Conservation (phyloP, 1,140 invertebrate species). For the Arion vulgaris region DNA sequence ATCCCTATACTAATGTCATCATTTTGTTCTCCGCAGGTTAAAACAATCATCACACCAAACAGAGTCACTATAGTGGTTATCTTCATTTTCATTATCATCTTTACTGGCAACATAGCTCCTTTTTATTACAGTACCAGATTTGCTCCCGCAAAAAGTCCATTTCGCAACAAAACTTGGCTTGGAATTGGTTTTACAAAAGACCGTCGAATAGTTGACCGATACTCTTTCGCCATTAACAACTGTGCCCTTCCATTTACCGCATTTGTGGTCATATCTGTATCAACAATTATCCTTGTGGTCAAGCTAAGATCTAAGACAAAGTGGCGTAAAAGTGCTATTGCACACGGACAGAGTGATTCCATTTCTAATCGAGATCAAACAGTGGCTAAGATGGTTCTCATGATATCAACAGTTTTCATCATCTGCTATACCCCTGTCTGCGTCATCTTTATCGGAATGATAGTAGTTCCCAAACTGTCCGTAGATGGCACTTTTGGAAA, state of each 20-base stretch:
- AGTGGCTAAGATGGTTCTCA: constrained; percentile 15
- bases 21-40: not conserved
- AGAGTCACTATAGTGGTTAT: not conserved
- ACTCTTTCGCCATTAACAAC: constrained; percentile 14
- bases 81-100: not conserved
- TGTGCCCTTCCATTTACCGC: not conserved
- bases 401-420: constrained; percentile 5
- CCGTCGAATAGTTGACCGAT: not conserved
- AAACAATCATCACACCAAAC: not conserved
- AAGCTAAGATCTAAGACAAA: not conserved
- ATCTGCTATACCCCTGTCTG: constrained; percentile 23
- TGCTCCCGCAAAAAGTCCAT: not conserved
- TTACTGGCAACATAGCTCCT: not conserved
- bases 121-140: not conserved
- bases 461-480: not conserved
- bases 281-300: not conserved
- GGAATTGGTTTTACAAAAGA: not conserved
- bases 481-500: constrained; percentile 7
- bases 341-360: not conserved
- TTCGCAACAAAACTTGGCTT: constrained; percentile 4
- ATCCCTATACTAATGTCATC: too few species aligned
- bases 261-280: not conserved
- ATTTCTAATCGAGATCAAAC: constrained; percentile 1
- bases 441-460: constrained; percentile 18
- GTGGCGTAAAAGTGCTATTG: not conserved